Conservation (phyloP, 2,113 vertebrate species). For the Cololabis saira region DNA sequence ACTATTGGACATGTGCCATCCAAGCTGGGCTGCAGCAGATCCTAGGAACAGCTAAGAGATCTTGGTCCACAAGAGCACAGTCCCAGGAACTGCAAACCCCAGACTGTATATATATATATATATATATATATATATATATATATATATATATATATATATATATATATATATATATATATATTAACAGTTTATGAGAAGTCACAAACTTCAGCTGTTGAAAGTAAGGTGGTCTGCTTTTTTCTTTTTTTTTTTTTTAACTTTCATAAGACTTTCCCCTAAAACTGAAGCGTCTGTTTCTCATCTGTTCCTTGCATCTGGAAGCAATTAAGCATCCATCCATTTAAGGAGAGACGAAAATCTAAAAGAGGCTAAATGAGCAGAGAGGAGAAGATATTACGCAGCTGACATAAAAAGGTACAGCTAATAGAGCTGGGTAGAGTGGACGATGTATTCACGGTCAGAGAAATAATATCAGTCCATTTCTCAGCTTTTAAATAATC, state of each 20-base stretch:
- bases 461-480: background rate
- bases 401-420: conserved; percentile 22
- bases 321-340: conserved; percentile 73
- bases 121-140: no score
- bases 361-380: conserved; percentile 55
- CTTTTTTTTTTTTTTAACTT: conserved; percentile 46
- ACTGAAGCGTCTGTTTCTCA: conserved; percentile 72
- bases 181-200: conserved; percentile 35
- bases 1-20: no score
- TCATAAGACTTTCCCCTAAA: conserved; percentile 58
- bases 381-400: conserved; percentile 46
- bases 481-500: background rate
- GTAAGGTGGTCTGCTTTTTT: conserved; percentile 49
- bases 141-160: no score
- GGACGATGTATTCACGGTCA: conserved; percentile 18
- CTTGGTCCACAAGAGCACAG: no score
- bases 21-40: no score
- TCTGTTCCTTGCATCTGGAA: conserved; percentile 75
- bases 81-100: no score
- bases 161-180: no score
- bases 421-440: conserved; percentile 10
- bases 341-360: conserved; percentile 60
- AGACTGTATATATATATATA: no score
- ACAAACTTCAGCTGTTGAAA: conserved; percentile 43
- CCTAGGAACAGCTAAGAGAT: no score